These are phyloP conservation scores for Clinocottus analis DNA, from an alignment of 2,113 vertebrate genomes.

Conservation along the genomic window DNA sequence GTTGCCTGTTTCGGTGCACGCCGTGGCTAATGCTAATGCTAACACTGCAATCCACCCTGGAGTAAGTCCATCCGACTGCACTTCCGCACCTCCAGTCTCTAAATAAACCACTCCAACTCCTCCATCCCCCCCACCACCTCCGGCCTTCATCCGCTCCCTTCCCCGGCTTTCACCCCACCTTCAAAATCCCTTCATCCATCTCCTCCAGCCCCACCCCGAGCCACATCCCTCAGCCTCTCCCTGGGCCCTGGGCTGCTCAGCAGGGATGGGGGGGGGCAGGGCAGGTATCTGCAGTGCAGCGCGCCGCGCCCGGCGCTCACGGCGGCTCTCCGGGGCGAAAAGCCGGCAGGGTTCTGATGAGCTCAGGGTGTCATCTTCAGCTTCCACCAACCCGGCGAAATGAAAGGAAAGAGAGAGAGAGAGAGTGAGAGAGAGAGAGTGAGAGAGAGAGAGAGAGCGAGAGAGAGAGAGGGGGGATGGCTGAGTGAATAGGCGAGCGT, in stretches of 20 bases:
- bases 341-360: constrained; percentile 59
- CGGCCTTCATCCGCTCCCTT: constrained; percentile 1
- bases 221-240: constrained; percentile 37
- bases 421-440: neutral
- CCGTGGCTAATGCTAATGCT: neutral
- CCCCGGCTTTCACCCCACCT: constrained; percentile 35
- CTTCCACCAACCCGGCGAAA: constrained; percentile 55
- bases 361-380: constrained; percentile 58
- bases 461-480: constrained; percentile 33
- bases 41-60: neutral
- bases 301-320: constrained; percentile 31
- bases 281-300: constrained; percentile 56
- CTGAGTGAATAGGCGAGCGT: constrained; percentile 79
- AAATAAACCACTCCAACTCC: neutral
- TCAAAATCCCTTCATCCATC: constrained; percentile 42
- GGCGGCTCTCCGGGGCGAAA: constrained; percentile 54
- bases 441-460: constrained; percentile 11
- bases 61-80: neutral
- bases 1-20: neutral
- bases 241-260: constrained; percentile 50
- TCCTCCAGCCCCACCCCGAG: constrained; percentile 25
- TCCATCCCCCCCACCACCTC: neutral
- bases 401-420: constrained; percentile 40
- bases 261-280: constrained; percentile 28
- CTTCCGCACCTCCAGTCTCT: neutral